Conservation (phyloP, 2,797 vertebrate genomes). For the Falco berigora region DNA sequence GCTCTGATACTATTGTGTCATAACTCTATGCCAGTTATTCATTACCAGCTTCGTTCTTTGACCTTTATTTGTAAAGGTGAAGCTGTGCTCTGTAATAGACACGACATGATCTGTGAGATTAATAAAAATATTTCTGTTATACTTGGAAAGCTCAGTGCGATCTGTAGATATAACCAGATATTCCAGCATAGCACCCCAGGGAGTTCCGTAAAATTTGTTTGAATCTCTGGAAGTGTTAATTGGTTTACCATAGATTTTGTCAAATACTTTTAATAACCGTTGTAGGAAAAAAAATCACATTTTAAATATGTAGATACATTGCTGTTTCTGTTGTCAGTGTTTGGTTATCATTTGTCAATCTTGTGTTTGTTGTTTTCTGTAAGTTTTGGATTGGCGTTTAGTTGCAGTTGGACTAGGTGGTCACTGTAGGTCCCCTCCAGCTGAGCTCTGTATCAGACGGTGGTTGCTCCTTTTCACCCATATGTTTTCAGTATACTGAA, state of each 20-base stretch:
- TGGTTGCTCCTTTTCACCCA: not conserved
- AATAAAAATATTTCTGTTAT: not conserved
- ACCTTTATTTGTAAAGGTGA: not conserved
- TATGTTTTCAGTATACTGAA: not conserved
- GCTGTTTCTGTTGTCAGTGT: not conserved
- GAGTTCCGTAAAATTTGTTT: not conserved
- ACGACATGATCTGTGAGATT: not conserved
- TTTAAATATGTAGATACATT: not conserved
- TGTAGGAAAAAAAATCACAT: not conserved
- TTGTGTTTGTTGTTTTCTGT: not conserved
- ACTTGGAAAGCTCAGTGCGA: not conserved
- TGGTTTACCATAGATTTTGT: not conserved
- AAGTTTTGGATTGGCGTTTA: not conserved
- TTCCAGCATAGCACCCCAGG: not conserved
- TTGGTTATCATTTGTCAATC: not conserved
- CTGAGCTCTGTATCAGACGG: not conserved
- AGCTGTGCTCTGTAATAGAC: not conserved
- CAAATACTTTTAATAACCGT: not conserved
- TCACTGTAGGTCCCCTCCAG: not conserved
- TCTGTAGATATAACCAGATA: not conserved
- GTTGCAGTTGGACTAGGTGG: not conserved
- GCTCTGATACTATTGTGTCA: not conserved
- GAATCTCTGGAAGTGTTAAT: not conserved
- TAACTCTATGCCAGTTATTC: not conserved
- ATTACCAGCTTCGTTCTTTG: not conserved